Percentiles rank a stretch among this genome's conserved stretches.
Evolutionary conservation across 2,797 vertebrate species (phyloP).

Genomic region (Myotis findleyi): DNA sequence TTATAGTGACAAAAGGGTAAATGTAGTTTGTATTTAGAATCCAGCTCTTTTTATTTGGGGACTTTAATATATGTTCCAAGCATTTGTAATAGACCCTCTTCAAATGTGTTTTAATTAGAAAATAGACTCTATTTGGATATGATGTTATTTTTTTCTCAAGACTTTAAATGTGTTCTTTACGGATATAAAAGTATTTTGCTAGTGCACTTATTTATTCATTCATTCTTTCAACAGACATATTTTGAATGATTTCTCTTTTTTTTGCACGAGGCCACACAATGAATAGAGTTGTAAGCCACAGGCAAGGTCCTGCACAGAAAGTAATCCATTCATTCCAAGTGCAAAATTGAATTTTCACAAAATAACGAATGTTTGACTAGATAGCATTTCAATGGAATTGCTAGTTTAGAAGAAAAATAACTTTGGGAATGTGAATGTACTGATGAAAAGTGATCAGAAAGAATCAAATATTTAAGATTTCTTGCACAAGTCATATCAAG

Average conservation of each 20-base stretch:
- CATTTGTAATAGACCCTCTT: background rate
- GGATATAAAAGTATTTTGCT: background rate
- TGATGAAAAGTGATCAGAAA: background rate
- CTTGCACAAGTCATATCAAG: background rate
- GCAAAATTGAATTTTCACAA: background rate
- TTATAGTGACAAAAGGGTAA: background rate
- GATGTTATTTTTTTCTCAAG: background rate
- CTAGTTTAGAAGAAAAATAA: background rate
- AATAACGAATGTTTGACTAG: background rate
- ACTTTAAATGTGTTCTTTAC: background rate
- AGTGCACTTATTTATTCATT: background rate
- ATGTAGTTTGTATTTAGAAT: background rate
- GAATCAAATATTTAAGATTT: background rate
- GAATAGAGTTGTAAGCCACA: background rate
- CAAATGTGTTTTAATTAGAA: background rate
- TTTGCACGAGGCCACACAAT: background rate
- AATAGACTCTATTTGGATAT: background rate
- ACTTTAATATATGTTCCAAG: background rate
- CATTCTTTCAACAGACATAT: background rate
- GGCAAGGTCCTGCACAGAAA: background rate
- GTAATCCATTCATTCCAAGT: background rate
- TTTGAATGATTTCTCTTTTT: background rate
- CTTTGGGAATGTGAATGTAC: constrained; percentile 8
- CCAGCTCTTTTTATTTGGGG: background rate
- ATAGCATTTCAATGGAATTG: background rate